phyloP scores from a whole-genome alignment of 2,888 invertebrate species.

The Netelia melanura region DNA sequence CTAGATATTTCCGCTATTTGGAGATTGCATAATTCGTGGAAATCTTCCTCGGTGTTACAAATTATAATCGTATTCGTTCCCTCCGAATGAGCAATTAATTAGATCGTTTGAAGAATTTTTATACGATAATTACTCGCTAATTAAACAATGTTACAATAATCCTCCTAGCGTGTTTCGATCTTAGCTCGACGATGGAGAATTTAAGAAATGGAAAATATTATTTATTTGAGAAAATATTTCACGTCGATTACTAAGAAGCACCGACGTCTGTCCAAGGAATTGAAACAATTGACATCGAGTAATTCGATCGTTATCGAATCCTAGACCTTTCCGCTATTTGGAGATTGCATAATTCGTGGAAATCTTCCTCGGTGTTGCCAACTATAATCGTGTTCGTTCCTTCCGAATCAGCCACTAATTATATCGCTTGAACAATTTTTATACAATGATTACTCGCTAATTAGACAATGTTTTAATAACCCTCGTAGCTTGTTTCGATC shows the following conservation, averaged over 20 bases:
- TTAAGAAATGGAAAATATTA: too few species aligned
- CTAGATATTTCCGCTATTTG: constrained; percentile 19
- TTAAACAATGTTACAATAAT: too few species aligned
- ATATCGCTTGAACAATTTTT: too few species aligned
- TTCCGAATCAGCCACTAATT: background rate
- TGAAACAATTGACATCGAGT: constrained; percentile 47
- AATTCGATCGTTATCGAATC: constrained; percentile 38
- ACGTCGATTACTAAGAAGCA: background rate
- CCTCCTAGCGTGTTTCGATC: too few species aligned
- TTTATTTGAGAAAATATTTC: too few species aligned
- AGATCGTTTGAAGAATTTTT: too few species aligned
- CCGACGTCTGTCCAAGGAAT: constrained; percentile 28
- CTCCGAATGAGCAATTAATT: background rate
- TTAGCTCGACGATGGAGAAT: too few species aligned
- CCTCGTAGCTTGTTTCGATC: too few species aligned
- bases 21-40: background rate
- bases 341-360: background rate
- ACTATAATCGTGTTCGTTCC: background rate
- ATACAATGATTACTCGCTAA: too few species aligned
- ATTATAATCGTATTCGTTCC: background rate
- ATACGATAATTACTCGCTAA: too few species aligned
- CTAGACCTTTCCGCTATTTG: constrained; percentile 18
- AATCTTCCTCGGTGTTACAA: background rate
- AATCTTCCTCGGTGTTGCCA: background rate
- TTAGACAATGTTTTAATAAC: too few species aligned